Percentiles rank a stretch among this genome's conserved stretches.
Conservation (phyloP, 2,113 vertebrate species). For the Orcinus orca region DNA sequence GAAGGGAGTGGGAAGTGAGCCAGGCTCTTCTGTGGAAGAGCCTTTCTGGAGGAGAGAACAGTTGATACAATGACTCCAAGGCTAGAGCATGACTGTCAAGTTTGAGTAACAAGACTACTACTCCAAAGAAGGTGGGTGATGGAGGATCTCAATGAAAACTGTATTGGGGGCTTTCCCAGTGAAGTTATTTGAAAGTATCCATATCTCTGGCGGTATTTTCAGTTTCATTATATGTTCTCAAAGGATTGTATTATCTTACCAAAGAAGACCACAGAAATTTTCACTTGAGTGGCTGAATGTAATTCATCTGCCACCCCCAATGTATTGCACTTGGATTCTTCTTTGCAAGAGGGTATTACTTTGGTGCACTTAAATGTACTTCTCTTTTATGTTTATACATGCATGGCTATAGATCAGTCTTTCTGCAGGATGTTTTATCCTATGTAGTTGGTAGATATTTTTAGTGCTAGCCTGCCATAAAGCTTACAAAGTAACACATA, state of each 20-base stretch:
- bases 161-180: too few relatives aligned
- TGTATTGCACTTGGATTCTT: not conserved
- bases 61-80: not conserved
- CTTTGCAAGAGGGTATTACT: not conserved
- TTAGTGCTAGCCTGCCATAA: not conserved
- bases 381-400: not conserved
- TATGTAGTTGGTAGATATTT: conserved; percentile 24
- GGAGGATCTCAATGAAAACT: not conserved
- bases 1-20: not conserved
- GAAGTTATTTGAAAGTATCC: not conserved
- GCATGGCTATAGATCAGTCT: not conserved
- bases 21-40: not conserved
- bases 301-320: not conserved
- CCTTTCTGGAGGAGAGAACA: not conserved
- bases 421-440: not conserved
- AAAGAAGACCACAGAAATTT: not conserved
- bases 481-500: not conserved
- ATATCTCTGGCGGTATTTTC: not conserved
- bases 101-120: not conserved
- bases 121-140: not conserved
- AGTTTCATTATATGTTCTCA: not conserved
- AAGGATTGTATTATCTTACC: not conserved
- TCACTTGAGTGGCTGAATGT: not conserved
- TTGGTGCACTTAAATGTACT: not conserved
- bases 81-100: not conserved